These are phyloP conservation scores for Cassiopea xamachana DNA, from an alignment of 30 jellyfish, hydroid and myxozoan genomes.

Conservation along the genomic window DNA sequence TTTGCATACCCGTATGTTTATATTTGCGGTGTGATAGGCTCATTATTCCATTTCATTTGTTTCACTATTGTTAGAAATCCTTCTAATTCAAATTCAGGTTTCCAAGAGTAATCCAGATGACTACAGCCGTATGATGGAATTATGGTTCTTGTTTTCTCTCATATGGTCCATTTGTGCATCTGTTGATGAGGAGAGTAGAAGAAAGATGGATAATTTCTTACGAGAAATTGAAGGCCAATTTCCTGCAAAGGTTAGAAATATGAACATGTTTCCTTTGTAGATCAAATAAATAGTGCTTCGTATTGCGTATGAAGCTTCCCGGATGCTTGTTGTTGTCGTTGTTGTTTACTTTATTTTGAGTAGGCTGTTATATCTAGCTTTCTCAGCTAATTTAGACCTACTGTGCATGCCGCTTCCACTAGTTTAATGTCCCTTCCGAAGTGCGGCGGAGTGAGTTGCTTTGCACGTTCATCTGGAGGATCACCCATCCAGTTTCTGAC, in stretches of 20 bases:
- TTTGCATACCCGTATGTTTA: too few relatives aligned
- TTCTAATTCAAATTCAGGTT: constrained; percentile 57
- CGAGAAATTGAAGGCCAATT: constrained; percentile 98
- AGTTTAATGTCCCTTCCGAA: too few relatives aligned
- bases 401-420: too few relatives aligned
- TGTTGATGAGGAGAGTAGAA: constrained; percentile 95
- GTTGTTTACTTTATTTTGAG: too few relatives aligned
- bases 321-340: too few relatives aligned
- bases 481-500: too few relatives aligned
- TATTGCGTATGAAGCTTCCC: too few relatives aligned
- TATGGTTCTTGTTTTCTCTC: constrained; percentile 93
- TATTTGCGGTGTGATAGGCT: background rate
- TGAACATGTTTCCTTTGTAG: background rate
- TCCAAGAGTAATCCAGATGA: constrained; percentile 75
- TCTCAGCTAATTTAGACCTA: too few relatives aligned
- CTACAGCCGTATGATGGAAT: constrained; percentile 92
- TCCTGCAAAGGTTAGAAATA: constrained; percentile 90
- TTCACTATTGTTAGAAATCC: background rate
- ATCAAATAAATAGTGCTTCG: too few relatives aligned
- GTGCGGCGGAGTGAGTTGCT: too few relatives aligned
- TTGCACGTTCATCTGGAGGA: too few relatives aligned
- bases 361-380: too few relatives aligned
- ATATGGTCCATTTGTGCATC: constrained; percentile 99
- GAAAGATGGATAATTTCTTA: constrained; percentile 87
- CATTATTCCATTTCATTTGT: background rate